phyloP scores from a whole-genome alignment of 2,797 vertebrate species.

The Argyrosomus regius region DNA sequence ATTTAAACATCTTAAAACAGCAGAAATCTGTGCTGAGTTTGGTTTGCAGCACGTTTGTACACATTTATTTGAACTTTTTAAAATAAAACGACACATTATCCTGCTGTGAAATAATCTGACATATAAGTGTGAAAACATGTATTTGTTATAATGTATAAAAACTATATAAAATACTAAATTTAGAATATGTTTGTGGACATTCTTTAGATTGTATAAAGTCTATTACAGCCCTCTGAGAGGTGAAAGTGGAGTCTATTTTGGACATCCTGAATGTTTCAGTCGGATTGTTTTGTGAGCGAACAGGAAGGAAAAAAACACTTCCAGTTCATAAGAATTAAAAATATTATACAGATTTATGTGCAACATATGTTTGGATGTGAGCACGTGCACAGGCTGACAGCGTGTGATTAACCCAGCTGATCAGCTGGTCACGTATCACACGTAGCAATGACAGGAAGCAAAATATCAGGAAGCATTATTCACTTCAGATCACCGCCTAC shows the following conservation, averaged over 20 bases:
- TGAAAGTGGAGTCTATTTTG: background rate
- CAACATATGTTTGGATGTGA: rapidly evolving
- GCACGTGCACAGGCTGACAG: background rate
- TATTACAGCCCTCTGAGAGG: background rate
- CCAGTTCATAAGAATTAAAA: background rate
- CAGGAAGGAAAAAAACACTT: constrained; percentile 2
- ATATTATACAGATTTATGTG: rapidly evolving
- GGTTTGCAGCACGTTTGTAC: background rate
- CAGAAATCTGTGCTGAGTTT: background rate
- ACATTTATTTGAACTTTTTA: too few species aligned
- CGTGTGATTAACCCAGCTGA: background rate
- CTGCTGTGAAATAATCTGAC: background rate
- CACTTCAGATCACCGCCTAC: background rate
- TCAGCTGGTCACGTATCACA: constrained; percentile 71
- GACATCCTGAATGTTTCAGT: background rate
- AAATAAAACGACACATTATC: background rate
- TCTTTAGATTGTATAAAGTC: background rate
- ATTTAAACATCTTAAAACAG: background rate
- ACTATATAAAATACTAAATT: background rate
- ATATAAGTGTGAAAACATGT: too few species aligned
- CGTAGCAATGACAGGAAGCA: constrained; percentile 61
- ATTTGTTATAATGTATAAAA: background rate
- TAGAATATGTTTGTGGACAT: background rate
- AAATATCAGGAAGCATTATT: constrained; percentile 56
- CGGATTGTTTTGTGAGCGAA: constrained; percentile 11